Conservation (phyloP, 2,113 vertebrate species). For the Perognathus longimembris region DNA sequence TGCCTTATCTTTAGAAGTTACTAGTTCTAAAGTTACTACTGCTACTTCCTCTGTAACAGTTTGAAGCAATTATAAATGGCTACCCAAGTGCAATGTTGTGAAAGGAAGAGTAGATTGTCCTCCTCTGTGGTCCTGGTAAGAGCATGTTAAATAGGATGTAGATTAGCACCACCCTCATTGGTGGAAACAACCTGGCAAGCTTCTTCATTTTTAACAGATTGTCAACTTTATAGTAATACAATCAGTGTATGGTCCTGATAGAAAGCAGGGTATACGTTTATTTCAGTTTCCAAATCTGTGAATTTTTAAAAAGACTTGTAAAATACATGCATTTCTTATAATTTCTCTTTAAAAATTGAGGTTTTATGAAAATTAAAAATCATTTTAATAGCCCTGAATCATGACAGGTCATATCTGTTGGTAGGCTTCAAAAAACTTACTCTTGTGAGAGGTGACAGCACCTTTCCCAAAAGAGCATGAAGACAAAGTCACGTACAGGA, state of each 20-base stretch:
- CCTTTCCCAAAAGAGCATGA: too few species aligned
- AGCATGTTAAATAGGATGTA: not conserved
- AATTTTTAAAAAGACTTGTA: not conserved
- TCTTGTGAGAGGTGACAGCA: not conserved
- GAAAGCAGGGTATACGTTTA: not conserved
- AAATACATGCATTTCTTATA: slow-evolving; percentile 17
- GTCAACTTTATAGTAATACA: not conserved
- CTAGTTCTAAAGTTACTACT: not conserved
- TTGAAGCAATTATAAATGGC: not conserved
- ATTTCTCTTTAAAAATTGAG: slow-evolving; percentile 14
- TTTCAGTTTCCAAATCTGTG: slow-evolving; percentile 32
- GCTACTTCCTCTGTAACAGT: not conserved
- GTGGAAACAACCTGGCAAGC: not conserved
- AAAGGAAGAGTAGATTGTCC: not conserved
- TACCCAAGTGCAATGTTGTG: not conserved
- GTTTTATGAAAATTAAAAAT: slow-evolving; percentile 41
- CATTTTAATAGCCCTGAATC: slow-evolving; percentile 5
- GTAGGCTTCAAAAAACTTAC: slow-evolving; percentile 15
- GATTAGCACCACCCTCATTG: not conserved
- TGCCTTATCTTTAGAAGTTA: not conserved
- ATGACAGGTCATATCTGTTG: not conserved
- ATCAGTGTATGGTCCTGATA: not conserved
- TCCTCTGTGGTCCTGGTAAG: not conserved
- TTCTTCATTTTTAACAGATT: not conserved
- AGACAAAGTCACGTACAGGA: too few species aligned